A percentile compares a stretch with the other conserved stretches of the same genome.
Conservation (phyloP, 2,888 invertebrate genomes). For the Dilophus febrilis region DNA sequence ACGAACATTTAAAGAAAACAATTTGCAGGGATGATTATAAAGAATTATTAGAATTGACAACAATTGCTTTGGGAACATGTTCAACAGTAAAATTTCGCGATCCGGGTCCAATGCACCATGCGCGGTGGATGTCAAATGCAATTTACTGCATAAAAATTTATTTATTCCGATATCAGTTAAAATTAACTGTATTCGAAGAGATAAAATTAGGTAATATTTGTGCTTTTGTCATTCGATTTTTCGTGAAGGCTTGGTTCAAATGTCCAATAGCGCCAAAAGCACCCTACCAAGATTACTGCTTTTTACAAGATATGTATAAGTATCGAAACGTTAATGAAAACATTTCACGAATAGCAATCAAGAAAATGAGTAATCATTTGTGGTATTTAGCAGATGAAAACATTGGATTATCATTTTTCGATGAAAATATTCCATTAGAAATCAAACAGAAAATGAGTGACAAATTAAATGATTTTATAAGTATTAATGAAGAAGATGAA, state of each 20-base stretch:
- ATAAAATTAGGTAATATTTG: slow-evolving; percentile 11
- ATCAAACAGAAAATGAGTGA: too few species aligned
- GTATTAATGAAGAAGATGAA: too few species aligned
- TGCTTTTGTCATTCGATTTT: slow-evolving; percentile 13
- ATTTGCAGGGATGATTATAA: slow-evolving; percentile 6
- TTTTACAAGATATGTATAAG: not conserved
- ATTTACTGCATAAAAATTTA: slow-evolving; percentile 16
- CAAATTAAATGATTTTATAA: too few species aligned
- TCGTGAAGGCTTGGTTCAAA: slow-evolving; percentile 13
- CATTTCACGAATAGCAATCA: too few species aligned
- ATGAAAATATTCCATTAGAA: too few species aligned
- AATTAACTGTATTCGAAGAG: slow-evolving; percentile 10
- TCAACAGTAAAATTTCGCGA: not conserved
- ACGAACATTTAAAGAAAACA: slow-evolving; percentile 1
- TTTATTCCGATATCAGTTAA: slow-evolving; percentile 13
- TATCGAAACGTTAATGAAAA: too few species aligned
- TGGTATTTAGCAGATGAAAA: too few species aligned
- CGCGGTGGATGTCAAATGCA: slow-evolving; percentile 16
- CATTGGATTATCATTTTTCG: too few species aligned
- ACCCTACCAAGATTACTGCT: not conserved
- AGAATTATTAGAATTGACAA: slow-evolving; percentile 4
- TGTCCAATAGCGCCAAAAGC: slow-evolving; percentile 9
- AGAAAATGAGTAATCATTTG: too few species aligned
- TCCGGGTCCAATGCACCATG: slow-evolving; percentile 14
- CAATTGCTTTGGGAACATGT: slow-evolving; percentile 1